Conservation (phyloP, 2,888 invertebrate genomes). For the Gymnoscelis rufifasciata region DNA sequence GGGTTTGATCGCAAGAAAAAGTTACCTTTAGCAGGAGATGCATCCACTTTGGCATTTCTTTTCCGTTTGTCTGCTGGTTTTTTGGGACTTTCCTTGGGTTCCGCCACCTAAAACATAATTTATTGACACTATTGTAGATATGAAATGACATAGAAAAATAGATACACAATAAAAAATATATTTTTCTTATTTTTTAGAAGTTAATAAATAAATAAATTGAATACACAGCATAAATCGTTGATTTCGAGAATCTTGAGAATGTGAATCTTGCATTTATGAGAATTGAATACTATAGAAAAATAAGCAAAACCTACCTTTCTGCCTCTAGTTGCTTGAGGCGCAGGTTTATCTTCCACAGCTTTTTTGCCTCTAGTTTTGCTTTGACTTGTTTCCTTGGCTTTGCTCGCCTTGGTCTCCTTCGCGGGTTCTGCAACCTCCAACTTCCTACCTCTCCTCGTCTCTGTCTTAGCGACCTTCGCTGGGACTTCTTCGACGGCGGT, state of each 20-base stretch:
- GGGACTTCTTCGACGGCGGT: conserved; percentile 28
- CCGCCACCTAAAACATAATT: conserved; percentile 27
- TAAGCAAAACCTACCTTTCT: conserved; percentile 14
- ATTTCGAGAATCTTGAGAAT: no score
- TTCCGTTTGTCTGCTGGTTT: conserved; percentile 34
- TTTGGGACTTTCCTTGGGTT: conserved; percentile 23
- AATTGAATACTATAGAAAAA: no score
- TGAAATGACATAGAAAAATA: no score
- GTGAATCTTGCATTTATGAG: no score
- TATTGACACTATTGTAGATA: no score
- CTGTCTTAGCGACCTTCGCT: conserved; percentile 27
- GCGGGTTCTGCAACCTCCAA: conserved; percentile 1
- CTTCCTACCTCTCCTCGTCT: conserved; percentile 30
- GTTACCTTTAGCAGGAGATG: conserved; percentile 34
- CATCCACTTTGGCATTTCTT: conserved; percentile 31
- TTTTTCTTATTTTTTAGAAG: no score
- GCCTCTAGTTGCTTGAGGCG: conserved; percentile 9
- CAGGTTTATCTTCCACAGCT: neutral
- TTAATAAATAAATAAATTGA: no score
- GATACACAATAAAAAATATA: no score
- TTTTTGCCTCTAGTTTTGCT: conserved; percentile 10
- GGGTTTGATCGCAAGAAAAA: no score
- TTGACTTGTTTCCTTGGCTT: neutral
- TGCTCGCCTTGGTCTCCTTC: neutral
- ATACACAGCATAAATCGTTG: no score